Evolutionary conservation across 1,140 invertebrate genomes (phyloP).

Genomic region (Diorhabda sublineata): DNA sequence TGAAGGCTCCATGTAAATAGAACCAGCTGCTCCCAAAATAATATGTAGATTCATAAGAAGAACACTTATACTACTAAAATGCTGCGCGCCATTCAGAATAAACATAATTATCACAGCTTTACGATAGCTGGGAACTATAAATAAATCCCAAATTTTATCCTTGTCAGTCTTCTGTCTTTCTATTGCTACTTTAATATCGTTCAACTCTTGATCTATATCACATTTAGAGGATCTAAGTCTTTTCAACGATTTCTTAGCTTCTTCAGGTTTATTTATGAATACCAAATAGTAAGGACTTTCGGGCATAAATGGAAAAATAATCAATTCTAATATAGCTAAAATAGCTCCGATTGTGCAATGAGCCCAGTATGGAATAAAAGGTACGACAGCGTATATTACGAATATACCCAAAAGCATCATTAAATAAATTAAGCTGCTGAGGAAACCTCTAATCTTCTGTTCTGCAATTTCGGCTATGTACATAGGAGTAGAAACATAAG

Average conservation of each 20-base stretch:
- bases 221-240: slow-evolving; percentile 48
- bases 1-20: slow-evolving; percentile 23
- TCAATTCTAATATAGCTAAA: slow-evolving; percentile 24
- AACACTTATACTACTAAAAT: slow-evolving; percentile 38
- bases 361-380: slow-evolving; percentile 17
- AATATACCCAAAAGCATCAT: slow-evolving; percentile 39
- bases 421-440: slow-evolving; percentile 36
- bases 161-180: slow-evolving; percentile 30
- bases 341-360: slow-evolving; percentile 31
- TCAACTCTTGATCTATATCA: slow-evolving; percentile 42
- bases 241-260: slow-evolving; percentile 51
- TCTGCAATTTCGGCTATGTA: slow-evolving; percentile 44
- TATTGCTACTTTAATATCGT: slow-evolving; percentile 32
- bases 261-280: slow-evolving; percentile 42
- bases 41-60: slow-evolving; percentile 38
- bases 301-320: slow-evolving; percentile 30
- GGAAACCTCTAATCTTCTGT: slow-evolving; percentile 38
- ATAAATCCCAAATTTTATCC: slow-evolving; percentile 27
- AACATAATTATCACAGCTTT: slow-evolving; percentile 30
- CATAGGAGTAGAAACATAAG: slow-evolving; percentile 39
- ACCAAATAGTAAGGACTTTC: slow-evolving; percentile 37
- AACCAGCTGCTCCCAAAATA: slow-evolving; percentile 41
- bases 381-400: slow-evolving; percentile 40
- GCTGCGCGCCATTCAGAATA: slow-evolving; percentile 30
- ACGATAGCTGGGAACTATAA: slow-evolving; percentile 32